A percentile compares a stretch with the other conserved stretches of the same genome.
Evolutionary conservation across 23 tunicate species (phyloP).

Genomic region (Halocynthia roretzi): DNA sequence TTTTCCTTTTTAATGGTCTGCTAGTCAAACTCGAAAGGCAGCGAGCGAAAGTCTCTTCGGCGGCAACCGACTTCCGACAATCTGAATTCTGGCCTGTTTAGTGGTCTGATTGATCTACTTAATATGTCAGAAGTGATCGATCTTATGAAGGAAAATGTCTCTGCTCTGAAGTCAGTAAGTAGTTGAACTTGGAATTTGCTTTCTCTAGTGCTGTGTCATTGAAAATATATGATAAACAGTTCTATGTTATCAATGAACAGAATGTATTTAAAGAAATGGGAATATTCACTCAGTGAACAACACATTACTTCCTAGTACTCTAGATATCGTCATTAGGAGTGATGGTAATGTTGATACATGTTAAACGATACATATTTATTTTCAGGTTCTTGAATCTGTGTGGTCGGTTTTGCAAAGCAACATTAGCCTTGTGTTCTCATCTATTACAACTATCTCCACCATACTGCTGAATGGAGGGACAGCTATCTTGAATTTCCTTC

Average conservation of each 20-base stretch:
- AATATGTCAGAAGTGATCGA: conserved; percentile 52
- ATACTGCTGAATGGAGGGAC: conserved; percentile 68
- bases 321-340: no score
- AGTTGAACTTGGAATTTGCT: neutral
- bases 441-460: conserved; percentile 32
- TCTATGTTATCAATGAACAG: no score
- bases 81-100: conserved; percentile 9
- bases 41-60: neutral
- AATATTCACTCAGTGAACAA: no score
- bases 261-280: no score
- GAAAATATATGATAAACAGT: neutral
- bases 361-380: no score
- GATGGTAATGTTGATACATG: no score
- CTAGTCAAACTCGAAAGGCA: neutral
- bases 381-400: conserved; percentile 32
- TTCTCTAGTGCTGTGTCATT: neutral
- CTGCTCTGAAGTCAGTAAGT: conserved; percentile 42
- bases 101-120: conserved; percentile 37
- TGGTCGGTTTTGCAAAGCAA: conserved; percentile 50
- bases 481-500: conserved; percentile 55
- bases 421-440: conserved; percentile 42
- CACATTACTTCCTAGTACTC: no score
- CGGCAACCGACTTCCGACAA: neutral
- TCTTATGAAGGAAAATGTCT: conserved; percentile 69
- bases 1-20: no score